phyloP scores from a whole-genome alignment of 2,797 vertebrate genomes.

The Acrossocheilus wenchowensis region DNA sequence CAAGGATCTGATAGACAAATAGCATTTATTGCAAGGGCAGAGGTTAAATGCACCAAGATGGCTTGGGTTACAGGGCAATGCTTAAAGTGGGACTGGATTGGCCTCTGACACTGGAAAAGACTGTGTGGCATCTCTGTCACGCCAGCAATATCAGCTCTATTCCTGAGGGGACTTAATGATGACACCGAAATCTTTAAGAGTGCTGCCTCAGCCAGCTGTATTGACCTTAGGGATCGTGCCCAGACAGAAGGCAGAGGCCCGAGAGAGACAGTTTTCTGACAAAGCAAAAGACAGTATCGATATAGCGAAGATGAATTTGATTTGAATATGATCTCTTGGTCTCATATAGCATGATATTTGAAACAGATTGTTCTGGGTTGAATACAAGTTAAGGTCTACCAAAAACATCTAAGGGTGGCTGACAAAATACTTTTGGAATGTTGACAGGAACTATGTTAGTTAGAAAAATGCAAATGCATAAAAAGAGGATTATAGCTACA shows the following conservation, averaged over 20 bases:
- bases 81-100: constrained; percentile 19
- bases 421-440: neutral
- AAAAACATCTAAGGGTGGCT: neutral
- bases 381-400: neutral
- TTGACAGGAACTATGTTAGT: neutral
- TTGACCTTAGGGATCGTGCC: constrained; percentile 59
- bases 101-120: constrained; percentile 35
- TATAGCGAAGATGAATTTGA: neutral
- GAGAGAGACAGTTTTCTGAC: constrained; percentile 8
- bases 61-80: constrained; percentile 32
- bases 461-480: neutral
- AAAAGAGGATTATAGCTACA: neutral
- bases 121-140: constrained; percentile 34
- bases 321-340: neutral
- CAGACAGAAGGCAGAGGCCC: constrained; percentile 3
- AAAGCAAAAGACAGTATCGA: neutral
- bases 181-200: constrained; percentile 56
- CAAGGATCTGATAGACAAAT: neutral
- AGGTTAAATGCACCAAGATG: constrained; percentile 12
- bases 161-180: constrained; percentile 50
- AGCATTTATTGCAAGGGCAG: constrained; percentile 24
- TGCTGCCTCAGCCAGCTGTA: constrained; percentile 57
- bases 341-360: neutral
- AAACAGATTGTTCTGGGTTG: neutral
- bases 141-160: constrained; percentile 50